Conservation (phyloP, 2,113 vertebrate species). For the Casuarius casuarius region DNA sequence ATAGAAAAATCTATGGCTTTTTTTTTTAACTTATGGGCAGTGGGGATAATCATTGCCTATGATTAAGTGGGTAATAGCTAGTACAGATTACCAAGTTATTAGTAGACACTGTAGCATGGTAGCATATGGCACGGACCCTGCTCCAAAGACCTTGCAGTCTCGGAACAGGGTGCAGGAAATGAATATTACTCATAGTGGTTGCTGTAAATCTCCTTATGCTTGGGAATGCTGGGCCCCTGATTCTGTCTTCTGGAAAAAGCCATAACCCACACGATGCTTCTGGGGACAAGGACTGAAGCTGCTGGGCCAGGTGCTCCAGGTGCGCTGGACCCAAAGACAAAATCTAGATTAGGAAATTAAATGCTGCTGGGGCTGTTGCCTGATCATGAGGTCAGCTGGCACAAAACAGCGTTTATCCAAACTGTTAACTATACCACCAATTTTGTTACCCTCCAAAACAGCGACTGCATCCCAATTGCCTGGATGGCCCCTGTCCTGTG, state of each 20-base stretch:
- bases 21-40: not conserved
- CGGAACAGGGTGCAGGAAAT: not conserved
- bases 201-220: not conserved
- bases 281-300: not conserved
- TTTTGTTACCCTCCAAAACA: not conserved
- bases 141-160: not conserved
- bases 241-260: not conserved
- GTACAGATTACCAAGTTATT: not conserved
- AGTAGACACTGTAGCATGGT: not conserved
- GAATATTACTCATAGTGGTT: not conserved
- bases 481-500: not conserved
- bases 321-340: not conserved
- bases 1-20: not conserved
- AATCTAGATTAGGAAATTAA: not conserved
- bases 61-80: too few species aligned
- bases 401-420: not conserved
- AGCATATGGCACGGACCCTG: not conserved
- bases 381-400: not conserved
- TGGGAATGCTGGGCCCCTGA: not conserved
- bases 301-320: not conserved
- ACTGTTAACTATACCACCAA: not conserved
- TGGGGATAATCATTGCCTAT: not conserved
- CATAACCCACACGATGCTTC: not conserved
- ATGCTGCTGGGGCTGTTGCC: not conserved
- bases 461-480: not conserved